Evolutionary conservation across 2,888 invertebrate genomes (phyloP), one percentile per base, ranked within the genome.

Genomic region (Drosophila mayaguana): DNA sequence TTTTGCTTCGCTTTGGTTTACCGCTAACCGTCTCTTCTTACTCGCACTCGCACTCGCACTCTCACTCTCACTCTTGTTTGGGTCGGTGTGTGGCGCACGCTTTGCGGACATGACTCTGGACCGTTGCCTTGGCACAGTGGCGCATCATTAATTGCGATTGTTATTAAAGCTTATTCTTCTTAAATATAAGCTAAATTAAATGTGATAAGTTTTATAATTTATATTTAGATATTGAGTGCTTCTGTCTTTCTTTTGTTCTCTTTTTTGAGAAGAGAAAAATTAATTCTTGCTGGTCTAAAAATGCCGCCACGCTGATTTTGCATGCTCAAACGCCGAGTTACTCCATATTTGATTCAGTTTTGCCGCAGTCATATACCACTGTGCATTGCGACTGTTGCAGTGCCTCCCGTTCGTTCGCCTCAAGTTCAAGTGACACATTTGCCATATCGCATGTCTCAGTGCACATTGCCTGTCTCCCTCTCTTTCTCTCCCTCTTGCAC

Each of bases 351-450:
- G 1, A 8, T n/a, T 22, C 7, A 6, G 20, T 16, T 59, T 53
- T 42, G 5, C 3, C 3, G 18, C 60, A 36, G n/a, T 8, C 25
- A 32, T 9, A 56, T 42, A 59, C 65, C 83, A 84, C 72, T 45
- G 83, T 83, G 67, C 45, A 46, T 6, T 54, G 63, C 28, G 43
- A 46, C 50, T 57, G 65, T 28, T 63, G 61, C 59, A 61, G 57
- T 56, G 48, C 43, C 57, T n/a, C n/a, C 40, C 54, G 54, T 54
- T 54, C 63, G 71, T 62, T 65, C 46, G 64, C 69, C 70, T 80
- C 88, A 84, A 84, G 83, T 84, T 84, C 83, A 84, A 84, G 85
- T 82, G 83, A 88, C 84, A 83, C 79, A 80, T 84, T 80, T 79
- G 72, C 72, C 78, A 80, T 78, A 87, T 83, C 88, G 80, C 84